Evolutionary conservation across 1,140 invertebrate species (phyloP), one percentile per base, ranked within the genome.

Genomic region (Hycleus cichorii): DNA sequence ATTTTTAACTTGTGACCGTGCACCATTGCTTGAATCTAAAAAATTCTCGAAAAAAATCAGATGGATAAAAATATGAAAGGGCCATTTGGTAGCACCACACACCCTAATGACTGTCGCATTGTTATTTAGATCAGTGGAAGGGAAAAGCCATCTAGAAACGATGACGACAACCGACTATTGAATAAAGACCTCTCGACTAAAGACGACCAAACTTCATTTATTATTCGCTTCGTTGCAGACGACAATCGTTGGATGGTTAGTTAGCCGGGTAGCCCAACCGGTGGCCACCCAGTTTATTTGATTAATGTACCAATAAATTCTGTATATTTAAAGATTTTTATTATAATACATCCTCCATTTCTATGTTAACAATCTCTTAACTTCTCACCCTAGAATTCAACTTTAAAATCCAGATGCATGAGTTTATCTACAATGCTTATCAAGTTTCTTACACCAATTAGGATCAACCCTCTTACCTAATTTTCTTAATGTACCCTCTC

Each of bases 251-350:
- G 32, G 32, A 7, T 32, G 32, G 32, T 7, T 32, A 7, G 32
- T 32, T 32, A 4, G 32, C 42, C 51, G 42, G 39, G 26, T 32
- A 4, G 32, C 42, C 51, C 40, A 46, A 11, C 51, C 42, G 46
- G 42, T 53, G 51, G 38, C 51, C 51, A 53, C 51, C 42, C 51
- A 53, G 51, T 46, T 26, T 42, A 46, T 38, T 45, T 53, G 51
- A 53, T 53, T 45, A 53, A 53, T 53, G 51, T 53, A 46, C 45
- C 43, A 53, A 53, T 53, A 53, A 53, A 45, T 11, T 32, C 42
- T 27, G 38, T 44, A 45, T 18, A 53, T 53, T 53, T 53, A 38
- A 53, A 53, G 4, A 32, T 44, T 53, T 52, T 53, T 53, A 53
- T 53, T 53, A 53, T 53, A 27, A 45, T 53, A 27, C 46, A 53